Conservation (phyloP, 1,140 invertebrate genomes). For the Tetramorium alpestre region DNA sequence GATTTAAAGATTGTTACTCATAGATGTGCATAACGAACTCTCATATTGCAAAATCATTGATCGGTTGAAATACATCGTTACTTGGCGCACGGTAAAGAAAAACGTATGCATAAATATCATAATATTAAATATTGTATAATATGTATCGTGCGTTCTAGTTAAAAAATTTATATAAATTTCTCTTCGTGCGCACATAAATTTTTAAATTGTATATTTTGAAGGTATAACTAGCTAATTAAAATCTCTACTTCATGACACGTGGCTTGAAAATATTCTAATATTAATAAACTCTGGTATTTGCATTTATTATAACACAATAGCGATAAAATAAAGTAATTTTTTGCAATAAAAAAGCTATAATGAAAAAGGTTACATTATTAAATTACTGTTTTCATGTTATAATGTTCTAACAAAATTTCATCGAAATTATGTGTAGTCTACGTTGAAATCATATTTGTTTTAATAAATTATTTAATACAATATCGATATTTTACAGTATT, state of each 20-base stretch:
- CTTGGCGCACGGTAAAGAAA: neutral
- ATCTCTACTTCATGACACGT: neutral
- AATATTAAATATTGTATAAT: neutral
- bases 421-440: neutral
- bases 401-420: neutral
- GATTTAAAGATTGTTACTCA: conserved; percentile 2
- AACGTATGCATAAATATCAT: neutral
- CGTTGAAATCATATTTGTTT: neutral
- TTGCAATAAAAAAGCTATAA: neutral
- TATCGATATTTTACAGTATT: neutral
- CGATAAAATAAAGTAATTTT: conserved; percentile 1
- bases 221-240: neutral
- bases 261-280: neutral
- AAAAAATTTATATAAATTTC: neutral
- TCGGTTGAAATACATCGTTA: conserved; percentile 8
- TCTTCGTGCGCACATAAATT: neutral
- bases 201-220: conserved; percentile 21
- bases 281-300: neutral
- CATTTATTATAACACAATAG: neutral
- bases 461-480: neutral
- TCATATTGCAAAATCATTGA: conserved; percentile 9
- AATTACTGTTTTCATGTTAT: neutral
- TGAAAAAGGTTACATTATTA: neutral
- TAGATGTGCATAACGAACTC: neutral
- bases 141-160: neutral